Conservation (phyloP, 2,797 vertebrate genomes). For the Xenentodon cancila region DNA sequence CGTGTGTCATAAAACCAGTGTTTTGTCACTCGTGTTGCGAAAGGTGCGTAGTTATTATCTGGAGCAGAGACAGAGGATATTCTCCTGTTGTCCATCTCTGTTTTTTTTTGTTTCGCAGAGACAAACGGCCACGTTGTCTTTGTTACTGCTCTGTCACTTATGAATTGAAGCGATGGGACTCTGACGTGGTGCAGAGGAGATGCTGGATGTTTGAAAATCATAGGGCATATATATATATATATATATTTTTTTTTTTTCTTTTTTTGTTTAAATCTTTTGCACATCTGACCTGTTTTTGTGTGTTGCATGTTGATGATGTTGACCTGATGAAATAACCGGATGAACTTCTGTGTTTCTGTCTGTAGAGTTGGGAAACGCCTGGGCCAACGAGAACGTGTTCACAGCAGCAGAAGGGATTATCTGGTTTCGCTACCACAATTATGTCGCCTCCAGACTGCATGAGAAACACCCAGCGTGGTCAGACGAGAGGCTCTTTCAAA, state of each 20-base stretch:
- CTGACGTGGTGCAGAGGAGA: background rate
- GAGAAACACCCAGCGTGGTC: conserved; percentile 83
- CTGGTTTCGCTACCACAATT: conserved; percentile 98
- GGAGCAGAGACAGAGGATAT: conserved; percentile 24
- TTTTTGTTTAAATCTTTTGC: background rate
- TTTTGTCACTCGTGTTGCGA: conserved; percentile 64
- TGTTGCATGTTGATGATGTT: background rate
- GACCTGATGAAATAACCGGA: conserved; percentile 17
- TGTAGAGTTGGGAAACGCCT: conserved; percentile 91
- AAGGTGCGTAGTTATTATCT: conserved; percentile 51
- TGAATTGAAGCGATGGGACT: background rate
- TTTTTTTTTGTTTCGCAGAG: conserved; percentile 37
- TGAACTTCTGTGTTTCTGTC: conserved; percentile 35
- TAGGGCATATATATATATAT: too few species aligned
- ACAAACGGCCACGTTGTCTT: conserved; percentile 50
- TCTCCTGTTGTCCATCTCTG: conserved; percentile 45
- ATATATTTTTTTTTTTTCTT: background rate
- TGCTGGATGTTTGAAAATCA: background rate
- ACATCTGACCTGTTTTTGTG: conserved; percentile 4
- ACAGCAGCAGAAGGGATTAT: conserved; percentile 88
- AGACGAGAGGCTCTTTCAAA: conserved; percentile 95
- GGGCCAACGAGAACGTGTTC: conserved; percentile 93
- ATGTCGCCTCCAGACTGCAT: conserved; percentile 81
- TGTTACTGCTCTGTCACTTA: conserved; percentile 30
- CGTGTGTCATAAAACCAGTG: conserved; percentile 49